Evolutionary conservation across 2,113 vertebrate genomes (phyloP), one percentile per base, ranked within the genome.

Genomic region (Hoplias malabaricus): DNA sequence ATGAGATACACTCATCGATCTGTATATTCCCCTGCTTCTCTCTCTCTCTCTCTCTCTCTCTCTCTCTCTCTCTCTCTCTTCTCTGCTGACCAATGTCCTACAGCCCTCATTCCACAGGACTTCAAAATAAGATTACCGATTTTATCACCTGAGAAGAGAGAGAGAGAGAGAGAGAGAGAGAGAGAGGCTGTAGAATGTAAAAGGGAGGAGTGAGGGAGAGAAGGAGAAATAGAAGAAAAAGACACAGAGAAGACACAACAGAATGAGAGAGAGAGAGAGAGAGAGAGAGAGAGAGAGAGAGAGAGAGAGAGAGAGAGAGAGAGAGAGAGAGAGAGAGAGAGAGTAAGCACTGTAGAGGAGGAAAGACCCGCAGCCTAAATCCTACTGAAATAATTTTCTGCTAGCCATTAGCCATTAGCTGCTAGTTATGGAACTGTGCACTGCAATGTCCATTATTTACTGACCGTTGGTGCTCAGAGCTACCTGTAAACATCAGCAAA

Each of bases 61-160:
- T n/a, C n/a, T n/a, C n/a, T n/a, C n/a, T n/a, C n/a, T n/a, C n/a
- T n/a, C n/a, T n/a, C n/a, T n/a, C n/a, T n/a, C n/a, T n/a, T n/a
- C n/a, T 84, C 86, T 82, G 88, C 91, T 90, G 90, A 91, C 86
- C 46, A 89, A 90, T 90, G 89, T 89, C 88, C 90, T 88, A 86
- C 84, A 89, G 88, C 88, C 89, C 89, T 89, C 88, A 91, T 91
- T 90, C 87, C 88, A 89, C 86, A 78, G 78, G 76, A 89, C 86
- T 89, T 90, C 85, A 91, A 91, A 90, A 87, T 87, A 88, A 91
- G 87, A 90, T 90, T 88, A 89, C 84, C 90, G 90, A 92, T 92
- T 90, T 85, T 92, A 92, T 91, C 91, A 90, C 86, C 84, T 85
- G 65, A 81, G 80, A 80, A 77, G 77, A 68, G 42, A 56, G 38